phyloP scores from a whole-genome alignment of 2,113 vertebrate genomes.

The Pungitius pungitius region DNA sequence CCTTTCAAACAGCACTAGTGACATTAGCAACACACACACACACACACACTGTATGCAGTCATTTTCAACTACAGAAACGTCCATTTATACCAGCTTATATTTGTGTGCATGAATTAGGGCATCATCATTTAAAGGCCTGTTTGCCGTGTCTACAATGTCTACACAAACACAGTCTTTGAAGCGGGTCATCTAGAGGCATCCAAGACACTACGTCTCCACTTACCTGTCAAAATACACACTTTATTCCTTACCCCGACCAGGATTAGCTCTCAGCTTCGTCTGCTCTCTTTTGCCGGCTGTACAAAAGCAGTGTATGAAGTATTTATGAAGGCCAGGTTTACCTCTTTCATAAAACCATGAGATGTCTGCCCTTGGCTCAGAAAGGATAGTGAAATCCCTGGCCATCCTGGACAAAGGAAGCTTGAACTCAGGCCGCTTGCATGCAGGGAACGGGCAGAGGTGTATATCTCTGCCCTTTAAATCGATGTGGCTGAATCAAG shows the following conservation, averaged over 20 bases:
- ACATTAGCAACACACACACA: neutral
- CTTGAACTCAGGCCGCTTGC: conserved; percentile 47
- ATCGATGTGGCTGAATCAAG: conserved; percentile 58
- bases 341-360: conserved; percentile 64
- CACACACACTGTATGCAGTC: conserved; percentile 1
- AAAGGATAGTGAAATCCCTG: conserved; percentile 52
- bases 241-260: conserved; percentile 41
- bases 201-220: conserved; percentile 17
- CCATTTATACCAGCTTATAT: neutral
- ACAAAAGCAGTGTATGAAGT: conserved; percentile 60
- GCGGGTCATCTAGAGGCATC: neutral
- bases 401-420: conserved; percentile 40
- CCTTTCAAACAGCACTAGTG: neutral
- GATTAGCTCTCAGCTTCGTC: conserved; percentile 39
- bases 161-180: conserved; percentile 15
- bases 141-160: conserved; percentile 37
- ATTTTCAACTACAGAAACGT: neutral
- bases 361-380: conserved; percentile 64
- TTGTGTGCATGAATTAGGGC: conserved; percentile 16
- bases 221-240: conserved; percentile 39
- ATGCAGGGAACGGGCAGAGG: conserved; percentile 46
- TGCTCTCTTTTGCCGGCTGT: conserved; percentile 48
- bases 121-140: conserved; percentile 46
- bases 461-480: conserved; percentile 62
- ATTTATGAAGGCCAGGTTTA: conserved; percentile 73